phyloP scores from a whole-genome alignment of 2,888 invertebrate species.

The Stenchaetothrips biformis region DNA sequence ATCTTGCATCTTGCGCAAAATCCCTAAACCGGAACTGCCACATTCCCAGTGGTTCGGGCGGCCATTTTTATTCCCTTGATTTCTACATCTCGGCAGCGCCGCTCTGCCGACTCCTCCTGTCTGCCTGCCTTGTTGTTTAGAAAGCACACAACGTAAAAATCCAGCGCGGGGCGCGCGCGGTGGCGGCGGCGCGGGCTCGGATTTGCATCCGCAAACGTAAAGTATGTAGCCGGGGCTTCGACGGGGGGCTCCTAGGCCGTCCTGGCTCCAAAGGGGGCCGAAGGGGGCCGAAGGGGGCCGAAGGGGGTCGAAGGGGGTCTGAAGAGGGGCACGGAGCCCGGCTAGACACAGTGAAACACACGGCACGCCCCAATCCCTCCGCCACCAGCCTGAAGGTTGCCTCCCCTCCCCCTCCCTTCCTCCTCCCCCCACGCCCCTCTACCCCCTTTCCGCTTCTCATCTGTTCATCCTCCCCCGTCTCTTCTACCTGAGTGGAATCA shows the following conservation, averaged over 20 bases:
- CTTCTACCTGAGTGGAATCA: slow-evolving; percentile 23
- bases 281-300: too few relatives aligned
- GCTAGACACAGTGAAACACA: not conserved
- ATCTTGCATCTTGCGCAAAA: too few relatives aligned
- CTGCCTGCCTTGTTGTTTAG: not conserved
- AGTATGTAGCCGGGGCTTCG: not conserved
- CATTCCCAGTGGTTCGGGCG: too few relatives aligned
- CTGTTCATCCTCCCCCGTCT: slow-evolving; percentile 22
- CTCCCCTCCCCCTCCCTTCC: not conserved
- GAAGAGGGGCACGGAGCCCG: not conserved
- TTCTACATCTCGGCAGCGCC: not conserved
- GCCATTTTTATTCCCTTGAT: too few relatives aligned
- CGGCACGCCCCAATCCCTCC: not conserved
- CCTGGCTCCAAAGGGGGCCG: not conserved
- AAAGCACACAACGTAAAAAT: not conserved
- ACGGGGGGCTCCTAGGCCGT: too few relatives aligned
- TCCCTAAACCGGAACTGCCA: too few relatives aligned
- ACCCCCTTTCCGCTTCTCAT: slow-evolving; percentile 3
- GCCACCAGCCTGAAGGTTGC: not conserved
- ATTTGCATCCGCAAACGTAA: slow-evolving; percentile 21
- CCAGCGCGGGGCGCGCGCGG: not conserved
- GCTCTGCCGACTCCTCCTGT: not conserved
- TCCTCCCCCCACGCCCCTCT: too few relatives aligned
- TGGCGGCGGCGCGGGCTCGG: not conserved
- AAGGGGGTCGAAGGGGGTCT: not conserved